Evolutionary conservation across 2,888 invertebrate genomes (phyloP).

Genomic region (Volucella inflata): DNA sequence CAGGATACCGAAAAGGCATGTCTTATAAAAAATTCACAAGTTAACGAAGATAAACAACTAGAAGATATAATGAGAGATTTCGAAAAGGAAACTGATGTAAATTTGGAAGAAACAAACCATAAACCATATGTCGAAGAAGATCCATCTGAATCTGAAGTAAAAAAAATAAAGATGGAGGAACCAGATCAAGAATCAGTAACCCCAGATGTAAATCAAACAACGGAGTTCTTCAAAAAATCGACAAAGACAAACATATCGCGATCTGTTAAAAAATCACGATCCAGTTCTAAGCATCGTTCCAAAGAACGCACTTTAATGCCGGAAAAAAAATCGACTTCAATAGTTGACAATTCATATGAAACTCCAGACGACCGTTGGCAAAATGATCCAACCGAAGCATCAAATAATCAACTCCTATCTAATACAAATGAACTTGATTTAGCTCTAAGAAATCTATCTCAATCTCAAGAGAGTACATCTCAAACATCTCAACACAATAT

Average conservation of each 20-base stretch:
- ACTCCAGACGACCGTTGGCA: constrained; percentile 1
- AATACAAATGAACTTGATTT: constrained; percentile 14
- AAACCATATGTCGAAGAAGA: constrained; percentile 35
- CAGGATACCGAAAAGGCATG: too few relatives aligned
- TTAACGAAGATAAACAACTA: constrained; percentile 7
- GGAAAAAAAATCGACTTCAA: not conserved
- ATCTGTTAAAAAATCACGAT: constrained; percentile 1
- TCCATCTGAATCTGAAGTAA: constrained; percentile 28
- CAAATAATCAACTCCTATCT: constrained; percentile 12
- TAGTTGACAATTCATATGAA: not conserved
- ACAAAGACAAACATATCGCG: not conserved
- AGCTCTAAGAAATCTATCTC: not conserved
- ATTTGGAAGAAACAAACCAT: not conserved
- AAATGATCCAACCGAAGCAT: not conserved
- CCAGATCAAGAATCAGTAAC: constrained; percentile 18
- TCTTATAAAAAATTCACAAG: not conserved
- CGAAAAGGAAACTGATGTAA: not conserved
- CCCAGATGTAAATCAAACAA: not conserved
- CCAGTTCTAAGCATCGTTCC: not conserved
- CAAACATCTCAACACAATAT: not conserved
- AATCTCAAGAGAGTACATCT: not conserved
- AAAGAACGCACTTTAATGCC: too few relatives aligned
- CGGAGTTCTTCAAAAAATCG: constrained; percentile 33
- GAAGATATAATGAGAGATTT: constrained; percentile 12
- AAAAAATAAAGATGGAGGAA: constrained; percentile 47